These are phyloP conservation scores for Galeopterus variegatus DNA, from an alignment of 2,113 vertebrate species.

Conservation along the genomic window DNA sequence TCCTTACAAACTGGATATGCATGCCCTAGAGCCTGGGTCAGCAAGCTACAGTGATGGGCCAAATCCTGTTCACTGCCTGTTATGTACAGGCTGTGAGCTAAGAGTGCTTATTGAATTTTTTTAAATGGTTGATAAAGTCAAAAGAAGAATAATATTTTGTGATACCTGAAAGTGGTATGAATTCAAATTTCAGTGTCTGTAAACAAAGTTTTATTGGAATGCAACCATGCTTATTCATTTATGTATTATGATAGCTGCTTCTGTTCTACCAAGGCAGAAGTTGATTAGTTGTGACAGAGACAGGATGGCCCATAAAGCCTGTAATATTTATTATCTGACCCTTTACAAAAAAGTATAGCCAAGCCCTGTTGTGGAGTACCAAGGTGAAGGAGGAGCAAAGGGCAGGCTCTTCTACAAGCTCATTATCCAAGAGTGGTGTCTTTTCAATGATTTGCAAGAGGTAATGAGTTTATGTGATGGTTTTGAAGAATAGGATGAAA, in stretches of 20 bases:
- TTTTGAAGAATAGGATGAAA: background rate
- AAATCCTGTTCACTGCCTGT: background rate
- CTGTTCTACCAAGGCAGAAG: background rate
- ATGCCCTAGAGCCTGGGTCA: background rate
- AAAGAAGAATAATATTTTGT: slow-evolving; percentile 39
- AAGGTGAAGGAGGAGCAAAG: background rate
- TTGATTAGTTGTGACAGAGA: background rate
- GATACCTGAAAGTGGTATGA: background rate
- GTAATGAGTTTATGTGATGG: background rate
- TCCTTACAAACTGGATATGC: background rate
- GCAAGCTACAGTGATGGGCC: background rate
- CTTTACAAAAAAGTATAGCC: background rate
- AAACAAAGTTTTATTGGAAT: background rate
- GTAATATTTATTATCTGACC: background rate
- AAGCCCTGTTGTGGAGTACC: background rate
- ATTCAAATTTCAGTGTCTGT: background rate
- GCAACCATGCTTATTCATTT: background rate
- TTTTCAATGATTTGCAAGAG: background rate
- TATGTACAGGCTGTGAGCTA: background rate
- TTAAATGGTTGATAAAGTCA: background rate
- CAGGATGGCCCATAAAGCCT: background rate
- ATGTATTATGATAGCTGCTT: background rate
- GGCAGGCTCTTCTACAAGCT: background rate
- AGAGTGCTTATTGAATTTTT: background rate
- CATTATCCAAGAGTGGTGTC: background rate